Evolutionary conservation across 2,888 invertebrate species (phyloP), one percentile per base, ranked within the genome.

Genomic region (Molanna angustata): DNA sequence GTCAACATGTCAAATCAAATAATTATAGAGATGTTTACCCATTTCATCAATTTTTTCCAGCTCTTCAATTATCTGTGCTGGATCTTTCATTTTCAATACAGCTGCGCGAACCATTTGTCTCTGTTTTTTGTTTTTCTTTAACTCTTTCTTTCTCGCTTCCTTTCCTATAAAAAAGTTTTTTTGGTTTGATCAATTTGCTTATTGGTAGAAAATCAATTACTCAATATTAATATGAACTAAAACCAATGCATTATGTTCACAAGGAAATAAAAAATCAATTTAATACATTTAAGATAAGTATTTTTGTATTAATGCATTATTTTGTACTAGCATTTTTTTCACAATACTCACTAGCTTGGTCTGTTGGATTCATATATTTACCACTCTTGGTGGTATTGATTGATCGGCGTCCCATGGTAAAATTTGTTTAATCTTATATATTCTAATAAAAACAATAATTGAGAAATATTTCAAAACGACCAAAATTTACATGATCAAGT

Each of bases 301-400:
- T 3, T 2, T n/a, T 14, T 16, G 14, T 4, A n/a, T n/a, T n/a
- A n/a, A n/a, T n/a, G n/a, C n/a, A n/a, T n/a, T n/a, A n/a, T n/a
- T n/a, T n/a, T n/a, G n/a, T n/a, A n/a, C n/a, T n/a, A 20, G 4
- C 1, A 53, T 41, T 43, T 17, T 19, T 39, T n/a, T 39, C 17
- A 44, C 41, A 44, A 62, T 65, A 88, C 94, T 88, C 84, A 94
- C 97, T 82, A 55, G 96, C 96, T 86, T 97, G 97, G 73, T 99
- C 98, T 3, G 98, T 98, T 33, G 98, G 98, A 75, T 99, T 99
- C 97, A 99, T 98, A 66, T 94, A 97, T 84, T 97, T 97, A 71
- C 98, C 98, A 93, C 96, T 96, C 81, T 98, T 98, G 49, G 97
- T 98, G 88, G 96, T 96, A 77, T 95, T 96, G 65, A 96, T 95